These are phyloP conservation scores for Enteromius trimaculatus DNA, from an alignment of 2,797 vertebrate species.

Conservation along the genomic window DNA sequence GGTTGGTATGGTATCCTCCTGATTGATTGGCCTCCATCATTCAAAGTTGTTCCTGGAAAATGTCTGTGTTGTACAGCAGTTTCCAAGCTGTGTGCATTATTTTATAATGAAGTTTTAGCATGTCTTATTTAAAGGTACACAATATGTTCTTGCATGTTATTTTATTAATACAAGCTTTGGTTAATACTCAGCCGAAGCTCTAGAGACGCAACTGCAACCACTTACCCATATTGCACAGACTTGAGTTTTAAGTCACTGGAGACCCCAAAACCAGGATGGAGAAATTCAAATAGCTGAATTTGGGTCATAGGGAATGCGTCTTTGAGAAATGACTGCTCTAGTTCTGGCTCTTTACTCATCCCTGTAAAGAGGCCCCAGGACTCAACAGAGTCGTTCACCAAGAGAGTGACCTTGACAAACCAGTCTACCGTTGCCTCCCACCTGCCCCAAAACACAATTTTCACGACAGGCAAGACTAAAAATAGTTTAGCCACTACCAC, in stretches of 20 bases:
- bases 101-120: not conserved
- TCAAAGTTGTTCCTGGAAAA: not conserved
- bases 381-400: not conserved
- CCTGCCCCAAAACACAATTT: conserved; percentile 24
- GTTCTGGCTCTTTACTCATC: not conserved
- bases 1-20: not conserved
- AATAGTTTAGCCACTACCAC: not conserved
- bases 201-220: not conserved
- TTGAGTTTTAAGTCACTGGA: not conserved
- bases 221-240: not conserved
- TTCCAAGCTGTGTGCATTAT: not conserved
- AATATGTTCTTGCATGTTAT: not conserved
- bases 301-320: conserved; percentile 24
- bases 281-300: not conserved
- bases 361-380: not conserved
- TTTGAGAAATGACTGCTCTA: conserved; percentile 22
- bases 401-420: conserved; percentile 27
- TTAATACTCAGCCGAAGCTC: not conserved
- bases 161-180: not conserved
- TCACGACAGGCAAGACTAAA: conserved; percentile 22
- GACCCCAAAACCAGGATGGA: not conserved
- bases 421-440: not conserved
- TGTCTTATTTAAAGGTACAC: not conserved
- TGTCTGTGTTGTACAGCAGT: not conserved
- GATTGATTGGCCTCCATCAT: not conserved